Evolutionary conservation across 2,888 invertebrate genomes (phyloP).

Genomic region (Trachelus troglodyta): DNA sequence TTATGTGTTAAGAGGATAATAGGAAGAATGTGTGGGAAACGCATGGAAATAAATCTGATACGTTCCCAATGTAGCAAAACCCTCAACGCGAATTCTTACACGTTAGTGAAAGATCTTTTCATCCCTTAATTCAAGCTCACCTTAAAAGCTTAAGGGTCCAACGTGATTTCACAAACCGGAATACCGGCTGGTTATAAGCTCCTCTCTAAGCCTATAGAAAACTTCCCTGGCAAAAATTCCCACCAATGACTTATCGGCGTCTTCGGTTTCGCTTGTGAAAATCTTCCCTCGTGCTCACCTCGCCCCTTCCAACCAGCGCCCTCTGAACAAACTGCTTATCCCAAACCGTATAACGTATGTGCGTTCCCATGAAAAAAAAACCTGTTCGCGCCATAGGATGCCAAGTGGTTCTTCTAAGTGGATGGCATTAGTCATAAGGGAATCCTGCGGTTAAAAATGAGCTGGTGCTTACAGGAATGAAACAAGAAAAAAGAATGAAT

Average conservation of each 20-base stretch:
- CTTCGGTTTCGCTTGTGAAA: slow-evolving; percentile 1
- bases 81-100: background rate
- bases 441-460: slow-evolving; percentile 15
- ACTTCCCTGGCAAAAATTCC: slow-evolving; percentile 15
- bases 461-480: background rate
- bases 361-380: slow-evolving; percentile 1
- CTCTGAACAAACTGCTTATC: background rate
- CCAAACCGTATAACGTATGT: background rate
- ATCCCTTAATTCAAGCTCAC: slow-evolving; percentile 1
- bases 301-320: slow-evolving; percentile 1
- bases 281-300: background rate
- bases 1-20: background rate
- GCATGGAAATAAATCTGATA: background rate
- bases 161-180: slow-evolving; percentile 19
- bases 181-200: slow-evolving; percentile 16
- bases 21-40: background rate
- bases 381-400: slow-evolving; percentile 13
- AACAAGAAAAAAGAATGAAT: background rate
- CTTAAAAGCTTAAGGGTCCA: slow-evolving; percentile 19
- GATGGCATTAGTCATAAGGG: slow-evolving; percentile 21
- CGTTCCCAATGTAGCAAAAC: background rate
- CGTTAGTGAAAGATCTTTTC: background rate
- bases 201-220: slow-evolving; percentile 15
- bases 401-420: slow-evolving; percentile 11
- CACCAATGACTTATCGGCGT: slow-evolving; percentile 20